phyloP scores from a whole-genome alignment of 2,888 invertebrate genomes.

The Steinernema carpocapsae region DNA sequence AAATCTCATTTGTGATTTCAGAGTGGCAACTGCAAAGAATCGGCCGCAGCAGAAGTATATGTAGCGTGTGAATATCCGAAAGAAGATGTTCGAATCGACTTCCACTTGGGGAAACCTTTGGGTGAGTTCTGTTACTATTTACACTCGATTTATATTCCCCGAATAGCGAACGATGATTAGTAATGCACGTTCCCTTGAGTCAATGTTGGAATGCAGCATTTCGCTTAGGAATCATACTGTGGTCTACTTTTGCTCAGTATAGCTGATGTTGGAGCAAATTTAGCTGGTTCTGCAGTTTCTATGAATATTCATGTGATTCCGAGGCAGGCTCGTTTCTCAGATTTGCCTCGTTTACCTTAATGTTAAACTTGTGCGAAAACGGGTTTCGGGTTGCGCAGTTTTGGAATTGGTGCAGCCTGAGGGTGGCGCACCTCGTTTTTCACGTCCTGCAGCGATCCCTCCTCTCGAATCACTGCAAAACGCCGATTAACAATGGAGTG shows the following conservation, averaged over 20 bases:
- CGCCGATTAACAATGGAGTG: constrained; percentile 26
- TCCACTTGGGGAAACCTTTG: constrained; percentile 30
- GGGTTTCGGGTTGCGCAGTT: constrained; percentile 17
- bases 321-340: background rate
- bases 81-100: constrained; percentile 21
- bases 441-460: constrained; percentile 1
- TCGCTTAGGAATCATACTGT: too few relatives aligned
- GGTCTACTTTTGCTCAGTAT: too few relatives aligned
- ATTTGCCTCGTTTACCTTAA: constrained; percentile 13
- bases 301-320: constrained; percentile 24
- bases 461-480: constrained; percentile 33
- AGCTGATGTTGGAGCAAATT: too few relatives aligned
- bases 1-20: constrained; percentile 21
- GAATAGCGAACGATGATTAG: too few relatives aligned
- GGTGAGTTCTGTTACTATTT: constrained; percentile 21
- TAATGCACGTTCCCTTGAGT: too few relatives aligned
- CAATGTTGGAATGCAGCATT: too few relatives aligned
- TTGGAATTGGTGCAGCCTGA: background rate
- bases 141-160: background rate
- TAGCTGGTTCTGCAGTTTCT: background rate
- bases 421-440: background rate
- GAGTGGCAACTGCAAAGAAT: background rate
- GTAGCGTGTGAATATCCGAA: background rate
- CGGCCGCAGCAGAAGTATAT: constrained; percentile 9
- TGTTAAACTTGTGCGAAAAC: constrained; percentile 10